Evolutionary conservation across 2,888 invertebrate genomes (phyloP).

Genomic region (Platynereis dumerilii): DNA sequence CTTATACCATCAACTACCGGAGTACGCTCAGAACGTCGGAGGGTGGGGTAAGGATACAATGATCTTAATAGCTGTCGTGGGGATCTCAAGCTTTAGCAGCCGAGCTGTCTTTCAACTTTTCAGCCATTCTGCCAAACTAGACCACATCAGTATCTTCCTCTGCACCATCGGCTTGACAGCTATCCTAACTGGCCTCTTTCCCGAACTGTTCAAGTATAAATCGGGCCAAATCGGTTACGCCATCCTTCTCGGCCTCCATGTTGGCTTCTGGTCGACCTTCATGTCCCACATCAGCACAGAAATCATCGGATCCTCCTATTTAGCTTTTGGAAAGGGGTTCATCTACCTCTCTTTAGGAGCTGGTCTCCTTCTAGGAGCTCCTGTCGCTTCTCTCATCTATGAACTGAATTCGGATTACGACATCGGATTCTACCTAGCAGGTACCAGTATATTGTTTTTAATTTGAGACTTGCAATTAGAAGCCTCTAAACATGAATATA

Average conservation of each 20-base stretch:
- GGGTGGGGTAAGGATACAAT: constrained; percentile 36
- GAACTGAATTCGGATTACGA: constrained; percentile 16
- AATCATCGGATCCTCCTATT: constrained; percentile 53
- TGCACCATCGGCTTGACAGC: constrained; percentile 53
- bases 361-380: constrained; percentile 52
- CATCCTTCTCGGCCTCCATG: constrained; percentile 57
- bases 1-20: constrained; percentile 56
- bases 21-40: constrained; percentile 50
- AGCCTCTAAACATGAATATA: no score
- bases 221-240: constrained; percentile 59
- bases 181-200: constrained; percentile 55
- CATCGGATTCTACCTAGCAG: constrained; percentile 8
- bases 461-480: no score
- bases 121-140: constrained; percentile 56
- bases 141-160: constrained; percentile 52
- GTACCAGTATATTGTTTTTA: no score
- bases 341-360: constrained; percentile 55
- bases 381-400: constrained; percentile 46
- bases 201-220: constrained; percentile 51
- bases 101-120: constrained; percentile 56
- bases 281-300: constrained; percentile 52
- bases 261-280: constrained; percentile 60
- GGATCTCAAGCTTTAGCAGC: constrained; percentile 52
- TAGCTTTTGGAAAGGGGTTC: constrained; percentile 57
- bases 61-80: constrained; percentile 51